Evolutionary conservation across 2,113 vertebrate genomes (phyloP).

Genomic region (Scopus umbretta): DNA sequence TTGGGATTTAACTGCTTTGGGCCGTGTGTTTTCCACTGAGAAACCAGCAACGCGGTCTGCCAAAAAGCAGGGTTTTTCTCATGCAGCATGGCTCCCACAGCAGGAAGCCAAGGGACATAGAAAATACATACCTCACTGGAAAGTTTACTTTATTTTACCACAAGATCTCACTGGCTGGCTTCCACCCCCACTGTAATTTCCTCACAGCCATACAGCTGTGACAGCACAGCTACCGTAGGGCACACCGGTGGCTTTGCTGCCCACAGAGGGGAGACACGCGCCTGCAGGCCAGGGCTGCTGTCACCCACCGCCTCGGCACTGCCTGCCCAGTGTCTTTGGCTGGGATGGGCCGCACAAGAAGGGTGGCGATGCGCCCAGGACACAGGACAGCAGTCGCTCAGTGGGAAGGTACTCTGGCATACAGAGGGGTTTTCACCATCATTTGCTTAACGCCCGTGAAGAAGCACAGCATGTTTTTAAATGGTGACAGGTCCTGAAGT

Average conservation of each 20-base stretch:
- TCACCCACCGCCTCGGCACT: fast-evolving
- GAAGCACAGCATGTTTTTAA: neutral
- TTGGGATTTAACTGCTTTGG: neutral
- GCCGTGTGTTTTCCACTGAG: neutral
- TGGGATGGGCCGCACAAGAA: neutral
- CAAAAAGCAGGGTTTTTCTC: neutral
- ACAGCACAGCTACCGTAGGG: neutral
- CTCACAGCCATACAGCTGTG: neutral
- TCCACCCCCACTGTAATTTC: slow-evolving; percentile 59
- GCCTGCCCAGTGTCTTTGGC: fast-evolving
- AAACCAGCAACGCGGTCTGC: neutral
- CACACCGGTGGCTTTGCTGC: neutral
- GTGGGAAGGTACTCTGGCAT: neutral
- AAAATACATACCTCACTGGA: slow-evolving; percentile 55
- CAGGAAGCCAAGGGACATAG: slow-evolving; percentile 14
- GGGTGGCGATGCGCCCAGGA: neutral
- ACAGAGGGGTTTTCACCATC: neutral
- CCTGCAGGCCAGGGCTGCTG: neutral
- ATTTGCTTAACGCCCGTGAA: neutral
- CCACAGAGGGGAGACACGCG: neutral
- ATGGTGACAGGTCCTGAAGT: neutral
- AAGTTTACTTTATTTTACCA: slow-evolving; percentile 52
- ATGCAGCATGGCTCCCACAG: neutral
- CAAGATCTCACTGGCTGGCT: slow-evolving; percentile 39
- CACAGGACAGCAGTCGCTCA: fast-evolving